These are phyloP conservation scores for Drosophila colorata DNA, from an alignment of 2,888 invertebrate genomes.

Conservation along the genomic window DNA sequence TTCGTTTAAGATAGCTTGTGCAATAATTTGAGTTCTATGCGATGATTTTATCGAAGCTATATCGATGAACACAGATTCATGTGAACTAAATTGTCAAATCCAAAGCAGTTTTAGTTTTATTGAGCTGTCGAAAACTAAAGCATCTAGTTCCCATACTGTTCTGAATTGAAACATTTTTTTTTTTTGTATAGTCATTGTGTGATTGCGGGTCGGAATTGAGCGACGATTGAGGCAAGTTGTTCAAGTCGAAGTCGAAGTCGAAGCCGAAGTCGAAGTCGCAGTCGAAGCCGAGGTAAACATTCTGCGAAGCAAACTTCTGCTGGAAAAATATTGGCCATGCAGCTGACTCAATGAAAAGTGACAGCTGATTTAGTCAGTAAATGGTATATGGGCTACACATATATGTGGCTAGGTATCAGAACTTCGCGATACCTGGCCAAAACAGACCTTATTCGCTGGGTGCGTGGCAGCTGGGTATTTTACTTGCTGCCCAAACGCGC, in stretches of 20 bases:
- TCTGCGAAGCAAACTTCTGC: slow-evolving; percentile 36
- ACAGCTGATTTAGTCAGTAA: slow-evolving; percentile 46
- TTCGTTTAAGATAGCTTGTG: too few relatives aligned
- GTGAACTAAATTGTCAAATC: neutral
- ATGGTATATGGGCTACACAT: neutral
- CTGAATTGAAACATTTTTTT: neutral
- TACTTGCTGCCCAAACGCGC: slow-evolving; percentile 38
- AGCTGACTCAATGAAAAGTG: slow-evolving; percentile 51
- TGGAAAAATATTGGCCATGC: slow-evolving; percentile 25
- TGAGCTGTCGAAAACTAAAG: neutral
- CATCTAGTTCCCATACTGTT: neutral
- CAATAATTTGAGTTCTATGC: neutral
- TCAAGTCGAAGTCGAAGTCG: neutral
- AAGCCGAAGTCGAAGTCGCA: too few relatives aligned
- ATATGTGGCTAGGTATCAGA: slow-evolving; percentile 16
- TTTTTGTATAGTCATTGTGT: neutral
- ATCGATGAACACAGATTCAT: neutral
- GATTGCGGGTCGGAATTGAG: neutral
- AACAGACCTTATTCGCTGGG: slow-evolving; percentile 31
- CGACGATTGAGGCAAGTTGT: neutral
- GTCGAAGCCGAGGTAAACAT: slow-evolving; percentile 10
- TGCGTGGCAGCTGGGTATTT: slow-evolving; percentile 12
- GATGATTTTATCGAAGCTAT: neutral
- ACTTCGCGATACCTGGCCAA: slow-evolving; percentile 35
- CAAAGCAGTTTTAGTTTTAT: neutral